These are phyloP conservation scores for Neolamprologus modestus DNA, from an alignment of 2,113 vertebrate species.

Conservation along the genomic window DNA sequence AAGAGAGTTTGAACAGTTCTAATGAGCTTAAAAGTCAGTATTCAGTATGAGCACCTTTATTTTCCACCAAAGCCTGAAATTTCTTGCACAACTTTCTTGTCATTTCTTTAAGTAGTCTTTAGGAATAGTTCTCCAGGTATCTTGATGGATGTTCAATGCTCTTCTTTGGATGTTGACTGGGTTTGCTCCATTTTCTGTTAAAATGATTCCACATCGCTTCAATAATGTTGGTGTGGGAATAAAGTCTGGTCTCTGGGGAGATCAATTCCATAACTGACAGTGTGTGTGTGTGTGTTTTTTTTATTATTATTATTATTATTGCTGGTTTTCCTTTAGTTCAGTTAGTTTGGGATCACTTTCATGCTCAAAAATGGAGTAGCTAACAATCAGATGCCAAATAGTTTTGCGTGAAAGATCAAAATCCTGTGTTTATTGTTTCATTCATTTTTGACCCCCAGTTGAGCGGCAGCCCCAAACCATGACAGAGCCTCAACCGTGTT, in stretches of 20 bases:
- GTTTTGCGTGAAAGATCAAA: background rate
- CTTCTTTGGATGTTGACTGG: background rate
- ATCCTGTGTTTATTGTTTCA: background rate
- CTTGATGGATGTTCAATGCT: background rate
- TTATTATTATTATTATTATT: accelerated
- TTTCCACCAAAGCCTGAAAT: background rate
- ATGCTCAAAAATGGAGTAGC: background rate
- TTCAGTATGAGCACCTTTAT: background rate
- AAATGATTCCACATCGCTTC: background rate
- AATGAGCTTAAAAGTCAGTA: background rate
- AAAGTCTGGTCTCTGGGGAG: background rate
- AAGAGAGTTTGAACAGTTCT: background rate
- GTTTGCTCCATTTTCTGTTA: background rate
- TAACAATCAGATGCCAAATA: background rate
- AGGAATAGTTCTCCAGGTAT: background rate
- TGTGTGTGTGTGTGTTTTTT: background rate
- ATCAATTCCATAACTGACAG: background rate
- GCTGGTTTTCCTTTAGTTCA: background rate
- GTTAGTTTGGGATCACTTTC: background rate
- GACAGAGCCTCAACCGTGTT: background rate
- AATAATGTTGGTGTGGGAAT: background rate
- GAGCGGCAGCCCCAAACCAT: background rate
- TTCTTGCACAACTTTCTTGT: background rate
- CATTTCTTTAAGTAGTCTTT: background rate
- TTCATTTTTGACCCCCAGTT: background rate